A percentile compares a stretch with the other conserved stretches of the same genome.
Conservation (phyloP, 2,113 vertebrate genomes). For the Lonchura striata region DNA sequence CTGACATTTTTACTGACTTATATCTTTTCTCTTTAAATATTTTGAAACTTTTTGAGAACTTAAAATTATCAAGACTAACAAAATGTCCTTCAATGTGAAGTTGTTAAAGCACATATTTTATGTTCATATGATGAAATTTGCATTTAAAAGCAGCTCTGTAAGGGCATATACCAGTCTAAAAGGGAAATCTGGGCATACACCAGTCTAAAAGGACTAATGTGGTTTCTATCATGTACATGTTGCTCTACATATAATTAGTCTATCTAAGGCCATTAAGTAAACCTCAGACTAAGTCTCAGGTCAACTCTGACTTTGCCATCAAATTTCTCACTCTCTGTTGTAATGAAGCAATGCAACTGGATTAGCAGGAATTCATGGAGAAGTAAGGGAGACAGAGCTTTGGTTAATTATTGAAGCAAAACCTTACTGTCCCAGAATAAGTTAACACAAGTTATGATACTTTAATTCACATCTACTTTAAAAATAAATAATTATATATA, state of each 20-base stretch:
- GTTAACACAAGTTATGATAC: not conserved
- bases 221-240: not conserved
- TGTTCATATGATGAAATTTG: not conserved
- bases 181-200: too few relatives aligned
- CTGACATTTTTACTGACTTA: not conserved
- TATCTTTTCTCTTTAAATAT: not conserved
- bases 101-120: not conserved
- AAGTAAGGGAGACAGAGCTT: not conserved
- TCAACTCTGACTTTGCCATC: not conserved
- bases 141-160: not conserved
- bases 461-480: not conserved
- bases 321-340: not conserved
- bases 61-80: not conserved
- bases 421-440: not conserved
- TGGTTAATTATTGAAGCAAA: not conserved
- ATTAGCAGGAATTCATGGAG: not conserved
- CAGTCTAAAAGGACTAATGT: not conserved
- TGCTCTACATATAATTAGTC: not conserved
- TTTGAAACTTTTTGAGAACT: not conserved
- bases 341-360: not conserved
- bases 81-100: not conserved
- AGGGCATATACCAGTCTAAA: not conserved
- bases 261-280: not conserved
- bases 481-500: not conserved
- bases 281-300: not conserved